A percentile compares a stretch with the other conserved stretches of the same genome.
Evolutionary conservation across 2,797 vertebrate genomes (phyloP).

Genomic region (Gallinago solitaria): DNA sequence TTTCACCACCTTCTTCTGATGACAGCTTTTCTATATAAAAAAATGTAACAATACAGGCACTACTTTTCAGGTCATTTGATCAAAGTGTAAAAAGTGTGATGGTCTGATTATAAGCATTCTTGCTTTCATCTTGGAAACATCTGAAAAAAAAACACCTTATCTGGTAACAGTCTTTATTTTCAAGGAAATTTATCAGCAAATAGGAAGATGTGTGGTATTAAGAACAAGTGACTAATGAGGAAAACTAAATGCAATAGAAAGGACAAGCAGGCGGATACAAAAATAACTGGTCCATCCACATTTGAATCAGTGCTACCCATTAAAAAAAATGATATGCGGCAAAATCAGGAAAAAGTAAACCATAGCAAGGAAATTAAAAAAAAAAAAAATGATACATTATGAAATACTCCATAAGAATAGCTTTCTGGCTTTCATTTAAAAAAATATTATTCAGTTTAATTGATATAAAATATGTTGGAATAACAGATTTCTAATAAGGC

Average conservation of each 20-base stretch:
- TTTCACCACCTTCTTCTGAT: background rate
- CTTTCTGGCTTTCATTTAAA: background rate
- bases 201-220: background rate
- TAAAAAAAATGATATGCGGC: background rate
- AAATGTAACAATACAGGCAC: background rate
- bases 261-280: background rate
- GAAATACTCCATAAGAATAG: background rate
- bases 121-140: background rate
- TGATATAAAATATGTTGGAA: background rate
- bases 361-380: background rate
- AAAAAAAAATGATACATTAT: background rate
- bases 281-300: no score
- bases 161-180: background rate
- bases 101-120: background rate
- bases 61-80: background rate
- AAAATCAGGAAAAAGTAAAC: background rate
- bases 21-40: background rate
- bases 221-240: background rate
- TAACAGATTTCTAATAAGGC: background rate
- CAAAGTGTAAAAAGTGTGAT: background rate
- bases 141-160: background rate
- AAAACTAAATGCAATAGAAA: background rate
- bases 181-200: background rate
- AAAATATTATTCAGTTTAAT: rapidly evolving
- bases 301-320: no score